A percentile compares a stretch with the other conserved stretches of the same genome.
Conservation (phyloP, 1,140 invertebrate genomes). For the Drosophila lini region DNA sequence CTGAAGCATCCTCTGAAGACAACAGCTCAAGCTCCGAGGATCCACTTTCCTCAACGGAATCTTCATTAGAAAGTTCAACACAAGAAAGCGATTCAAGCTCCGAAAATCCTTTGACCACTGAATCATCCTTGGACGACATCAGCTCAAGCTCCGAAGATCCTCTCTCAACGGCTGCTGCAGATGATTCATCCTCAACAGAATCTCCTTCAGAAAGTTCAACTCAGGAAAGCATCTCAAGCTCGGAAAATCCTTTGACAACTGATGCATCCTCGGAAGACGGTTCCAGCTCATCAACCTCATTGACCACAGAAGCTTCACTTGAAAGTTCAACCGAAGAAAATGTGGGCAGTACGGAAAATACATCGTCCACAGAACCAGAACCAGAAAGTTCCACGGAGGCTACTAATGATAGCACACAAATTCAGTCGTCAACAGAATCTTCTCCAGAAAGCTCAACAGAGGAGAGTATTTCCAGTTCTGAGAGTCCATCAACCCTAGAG, state of each 20-base stretch:
- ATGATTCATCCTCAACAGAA: neutral
- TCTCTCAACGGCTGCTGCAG: neutral
- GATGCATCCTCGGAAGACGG: neutral
- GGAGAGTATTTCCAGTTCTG: neutral
- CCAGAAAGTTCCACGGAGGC: neutral
- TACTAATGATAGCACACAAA: neutral
- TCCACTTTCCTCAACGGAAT: neutral
- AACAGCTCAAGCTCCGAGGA: neutral
- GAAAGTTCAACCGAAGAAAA: neutral
- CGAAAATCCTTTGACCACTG: neutral
- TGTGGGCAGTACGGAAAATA: neutral
- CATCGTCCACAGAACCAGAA: neutral
- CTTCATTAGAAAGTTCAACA: neutral
- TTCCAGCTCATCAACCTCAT: neutral
- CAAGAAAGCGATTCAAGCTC: neutral
- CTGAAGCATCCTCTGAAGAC: neutral
- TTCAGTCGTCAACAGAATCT: neutral
- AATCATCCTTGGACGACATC: neutral
- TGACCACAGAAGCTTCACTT: neutral
- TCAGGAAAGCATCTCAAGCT: neutral
- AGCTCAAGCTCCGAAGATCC: neutral
- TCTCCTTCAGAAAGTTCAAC: slow-evolving; percentile 1
- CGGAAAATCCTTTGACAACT: neutral
- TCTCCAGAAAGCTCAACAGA: neutral
- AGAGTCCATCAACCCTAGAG: neutral